These are phyloP conservation scores for Ceuthmochares aereus DNA, from an alignment of 2,113 vertebrate genomes.

Conservation along the genomic window DNA sequence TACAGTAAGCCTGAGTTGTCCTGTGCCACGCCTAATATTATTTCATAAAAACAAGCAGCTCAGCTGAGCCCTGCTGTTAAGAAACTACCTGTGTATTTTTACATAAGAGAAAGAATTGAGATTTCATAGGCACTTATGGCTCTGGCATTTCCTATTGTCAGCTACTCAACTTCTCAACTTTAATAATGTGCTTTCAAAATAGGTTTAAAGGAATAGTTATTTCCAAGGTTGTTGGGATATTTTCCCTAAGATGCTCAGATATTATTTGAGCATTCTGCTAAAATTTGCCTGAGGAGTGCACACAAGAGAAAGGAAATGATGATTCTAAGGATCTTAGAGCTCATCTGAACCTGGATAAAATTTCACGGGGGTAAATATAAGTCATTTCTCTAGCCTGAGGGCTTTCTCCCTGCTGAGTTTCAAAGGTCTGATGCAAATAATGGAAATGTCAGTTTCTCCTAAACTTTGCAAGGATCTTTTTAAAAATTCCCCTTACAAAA, in stretches of 20 bases:
- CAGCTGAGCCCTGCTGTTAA: not conserved
- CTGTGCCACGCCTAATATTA: not conserved
- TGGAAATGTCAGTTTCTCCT: not conserved
- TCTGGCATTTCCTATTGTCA: not conserved
- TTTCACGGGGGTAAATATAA: conserved; percentile 13
- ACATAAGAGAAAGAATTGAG: not conserved
- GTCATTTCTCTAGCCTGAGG: not conserved
- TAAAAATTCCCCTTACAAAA: not conserved
- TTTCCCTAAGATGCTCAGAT: not conserved
- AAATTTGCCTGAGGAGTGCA: not conserved
- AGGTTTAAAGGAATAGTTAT: not conserved
- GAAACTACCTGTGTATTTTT: not conserved
- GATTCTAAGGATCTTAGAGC: not conserved
- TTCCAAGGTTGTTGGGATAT: not conserved
- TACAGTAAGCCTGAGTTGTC: not conserved
- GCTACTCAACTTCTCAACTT: not conserved
- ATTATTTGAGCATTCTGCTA: not conserved
- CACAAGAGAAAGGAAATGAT: not conserved
- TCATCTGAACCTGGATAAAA: not conserved
- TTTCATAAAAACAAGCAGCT: not conserved
- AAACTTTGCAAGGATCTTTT: not conserved
- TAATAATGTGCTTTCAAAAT: not conserved
- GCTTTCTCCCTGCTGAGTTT: conserved; percentile 29
- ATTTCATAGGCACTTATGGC: not conserved
- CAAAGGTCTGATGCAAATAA: conserved; percentile 11